A percentile compares a stretch with the other conserved stretches of the same genome.
These are phyloP conservation scores for Artibeus lituratus DNA, from an alignment of 2,797 vertebrate genomes.

Conservation along the genomic window DNA sequence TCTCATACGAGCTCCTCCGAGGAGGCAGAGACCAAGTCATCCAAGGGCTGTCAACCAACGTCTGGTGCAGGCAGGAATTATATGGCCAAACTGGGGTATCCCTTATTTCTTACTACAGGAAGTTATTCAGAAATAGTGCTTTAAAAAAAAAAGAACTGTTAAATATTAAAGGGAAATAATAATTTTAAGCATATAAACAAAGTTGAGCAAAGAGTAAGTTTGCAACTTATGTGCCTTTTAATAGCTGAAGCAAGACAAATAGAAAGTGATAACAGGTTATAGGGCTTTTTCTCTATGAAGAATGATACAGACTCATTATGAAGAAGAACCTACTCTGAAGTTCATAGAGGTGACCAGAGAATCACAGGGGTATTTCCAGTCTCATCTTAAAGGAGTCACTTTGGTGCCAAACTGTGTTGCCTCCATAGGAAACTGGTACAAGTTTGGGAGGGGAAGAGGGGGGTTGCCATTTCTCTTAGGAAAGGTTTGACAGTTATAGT, in stretches of 20 bases:
- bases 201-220: conserved; percentile 67
- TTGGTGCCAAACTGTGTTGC: conserved; percentile 80
- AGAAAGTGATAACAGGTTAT: conserved; percentile 41
- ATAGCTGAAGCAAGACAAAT: conserved; percentile 70
- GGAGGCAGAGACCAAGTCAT: conserved; percentile 62
- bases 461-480: conserved; percentile 64
- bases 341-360: conserved; percentile 53
- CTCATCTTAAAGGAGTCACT: conserved; percentile 75
- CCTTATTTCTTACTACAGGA: conserved; percentile 60
- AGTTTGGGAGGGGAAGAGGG: not conserved
- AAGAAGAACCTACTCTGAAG: conserved; percentile 67
- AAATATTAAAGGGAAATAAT: conserved; percentile 67
- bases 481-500: conserved; percentile 61
- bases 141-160: conserved; percentile 19
- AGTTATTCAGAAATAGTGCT: conserved; percentile 72
- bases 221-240: conserved; percentile 67
- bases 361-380: conserved; percentile 73
- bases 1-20: conserved; percentile 44
- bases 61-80: not conserved
- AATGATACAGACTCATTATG: conserved; percentile 69
- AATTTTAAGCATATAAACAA: conserved; percentile 62
- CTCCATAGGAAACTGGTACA: conserved; percentile 78
- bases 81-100: not conserved
- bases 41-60: conserved; percentile 59
- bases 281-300: conserved; percentile 74